These are phyloP conservation scores for Caradrina kadenii DNA, from an alignment of 2,888 invertebrate genomes.

Conservation along the genomic window DNA sequence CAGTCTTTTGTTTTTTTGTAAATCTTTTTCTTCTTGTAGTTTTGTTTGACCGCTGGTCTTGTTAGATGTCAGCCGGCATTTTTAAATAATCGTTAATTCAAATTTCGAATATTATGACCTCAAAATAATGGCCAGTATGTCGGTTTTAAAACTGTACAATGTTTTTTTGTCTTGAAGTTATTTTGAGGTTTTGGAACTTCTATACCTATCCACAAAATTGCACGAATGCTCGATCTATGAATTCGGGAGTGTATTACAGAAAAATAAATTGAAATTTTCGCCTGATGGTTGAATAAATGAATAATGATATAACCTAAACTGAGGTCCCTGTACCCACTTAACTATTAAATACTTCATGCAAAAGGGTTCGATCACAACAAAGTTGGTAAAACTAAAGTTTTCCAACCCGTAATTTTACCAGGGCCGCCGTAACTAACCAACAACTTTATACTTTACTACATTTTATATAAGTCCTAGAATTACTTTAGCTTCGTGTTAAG, in stretches of 20 bases:
- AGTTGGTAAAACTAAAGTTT: conserved; percentile 54
- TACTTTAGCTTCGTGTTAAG: conserved; percentile 15
- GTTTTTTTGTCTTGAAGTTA: no score
- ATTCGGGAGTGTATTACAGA: background rate
- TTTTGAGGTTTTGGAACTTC: background rate
- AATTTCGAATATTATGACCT: background rate
- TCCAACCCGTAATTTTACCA: conserved; percentile 43
- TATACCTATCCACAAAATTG: background rate
- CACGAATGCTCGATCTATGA: background rate
- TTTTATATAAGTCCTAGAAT: conserved; percentile 23
- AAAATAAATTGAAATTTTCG: background rate
- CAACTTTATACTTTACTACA: conserved; percentile 20
- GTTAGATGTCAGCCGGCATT: no score
- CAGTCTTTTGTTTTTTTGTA: no score
- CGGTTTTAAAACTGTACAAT: no score
- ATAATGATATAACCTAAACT: conserved; percentile 18
- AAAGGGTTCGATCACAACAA: conserved; percentile 51
- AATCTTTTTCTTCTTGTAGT: no score
- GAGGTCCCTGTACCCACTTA: conserved; percentile 4
- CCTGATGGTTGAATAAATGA: conserved; percentile 12
- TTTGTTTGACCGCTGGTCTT: no score
- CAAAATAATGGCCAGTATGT: background rate
- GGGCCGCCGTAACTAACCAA: conserved; percentile 27
- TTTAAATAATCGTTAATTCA: no score
- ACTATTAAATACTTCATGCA: conserved; percentile 44